These are phyloP conservation scores for Lottia gigantea DNA, from an alignment of 2,888 invertebrate species.

Conservation along the genomic window DNA sequence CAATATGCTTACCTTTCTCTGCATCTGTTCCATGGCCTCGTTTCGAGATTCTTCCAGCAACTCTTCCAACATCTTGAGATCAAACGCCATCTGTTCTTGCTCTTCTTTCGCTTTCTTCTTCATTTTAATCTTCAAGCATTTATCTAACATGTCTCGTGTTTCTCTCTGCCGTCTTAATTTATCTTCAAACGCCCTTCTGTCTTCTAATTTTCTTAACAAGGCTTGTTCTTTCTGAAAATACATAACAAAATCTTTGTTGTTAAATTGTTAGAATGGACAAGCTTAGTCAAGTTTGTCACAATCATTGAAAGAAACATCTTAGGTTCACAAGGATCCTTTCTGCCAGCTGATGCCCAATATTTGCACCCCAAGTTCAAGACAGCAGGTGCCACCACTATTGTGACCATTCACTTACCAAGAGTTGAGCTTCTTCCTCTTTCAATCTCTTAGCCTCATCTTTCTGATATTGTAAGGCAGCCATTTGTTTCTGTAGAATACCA, in stretches of 20 bases:
- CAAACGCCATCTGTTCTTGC: constrained; percentile 67
- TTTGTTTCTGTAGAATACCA: constrained; percentile 61
- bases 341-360: too few species aligned
- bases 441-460: constrained; percentile 59
- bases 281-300: too few species aligned
- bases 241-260: neutral
- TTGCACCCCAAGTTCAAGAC: too few species aligned
- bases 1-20: constrained; percentile 60
- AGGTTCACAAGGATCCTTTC: too few species aligned
- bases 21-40: constrained; percentile 63
- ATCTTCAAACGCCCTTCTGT: constrained; percentile 58
- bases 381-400: too few species aligned
- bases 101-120: constrained; percentile 63
- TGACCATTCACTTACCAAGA: constrained; percentile 48
- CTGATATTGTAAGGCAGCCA: constrained; percentile 62
- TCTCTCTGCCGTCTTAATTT: constrained; percentile 60
- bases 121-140: constrained; percentile 61
- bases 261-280: too few species aligned
- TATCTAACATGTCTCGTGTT: constrained; percentile 58
- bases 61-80: constrained; percentile 66
- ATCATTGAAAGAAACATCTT: too few species aligned
- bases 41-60: constrained; percentile 63
- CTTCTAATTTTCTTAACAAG: constrained; percentile 62
- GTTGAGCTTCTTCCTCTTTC: constrained; percentile 63
- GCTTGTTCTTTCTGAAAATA: constrained; percentile 59